Evolutionary conservation across 2,113 vertebrate genomes (phyloP).

Genomic region (Notiomystis cincta): DNA sequence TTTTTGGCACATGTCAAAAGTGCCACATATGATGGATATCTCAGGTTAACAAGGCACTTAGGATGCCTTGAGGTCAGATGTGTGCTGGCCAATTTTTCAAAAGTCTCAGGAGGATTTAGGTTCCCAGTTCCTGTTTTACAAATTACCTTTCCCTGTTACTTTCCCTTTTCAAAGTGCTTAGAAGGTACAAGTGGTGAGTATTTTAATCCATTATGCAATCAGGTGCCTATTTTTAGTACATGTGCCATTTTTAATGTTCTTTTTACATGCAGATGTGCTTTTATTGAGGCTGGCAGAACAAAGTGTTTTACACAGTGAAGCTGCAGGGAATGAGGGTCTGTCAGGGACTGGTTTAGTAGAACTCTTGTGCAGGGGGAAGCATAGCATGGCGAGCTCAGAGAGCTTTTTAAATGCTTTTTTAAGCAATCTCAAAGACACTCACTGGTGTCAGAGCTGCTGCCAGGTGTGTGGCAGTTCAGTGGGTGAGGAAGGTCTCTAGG

Average conservation of each 20-base stretch:
- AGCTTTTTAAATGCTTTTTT: background rate
- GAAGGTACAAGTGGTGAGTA: background rate
- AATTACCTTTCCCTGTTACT: background rate
- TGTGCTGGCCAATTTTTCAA: background rate
- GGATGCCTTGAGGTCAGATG: background rate
- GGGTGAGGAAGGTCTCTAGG: background rate
- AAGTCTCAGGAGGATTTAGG: background rate
- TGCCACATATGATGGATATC: background rate
- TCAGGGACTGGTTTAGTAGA: background rate
- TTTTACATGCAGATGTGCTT: slow-evolving; percentile 4
- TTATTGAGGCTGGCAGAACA: background rate
- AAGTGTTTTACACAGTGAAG: background rate
- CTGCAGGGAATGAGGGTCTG: background rate
- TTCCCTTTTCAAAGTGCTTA: background rate
- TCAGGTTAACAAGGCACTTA: background rate
- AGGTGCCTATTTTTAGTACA: slow-evolving; percentile 36
- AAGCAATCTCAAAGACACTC: fast-evolving
- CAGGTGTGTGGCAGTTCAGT: background rate
- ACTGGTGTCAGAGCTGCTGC: background rate
- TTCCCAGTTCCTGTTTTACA: background rate
- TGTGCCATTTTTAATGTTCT: slow-evolving; percentile 26
- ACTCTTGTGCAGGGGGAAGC: background rate
- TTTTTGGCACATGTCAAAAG: background rate
- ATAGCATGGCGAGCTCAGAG: background rate
- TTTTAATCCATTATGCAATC: slow-evolving; percentile 43